Percentiles rank a stretch among this genome's conserved stretches.
Conservation (phyloP, 2,113 vertebrate genomes). For the Clarias magur region DNA sequence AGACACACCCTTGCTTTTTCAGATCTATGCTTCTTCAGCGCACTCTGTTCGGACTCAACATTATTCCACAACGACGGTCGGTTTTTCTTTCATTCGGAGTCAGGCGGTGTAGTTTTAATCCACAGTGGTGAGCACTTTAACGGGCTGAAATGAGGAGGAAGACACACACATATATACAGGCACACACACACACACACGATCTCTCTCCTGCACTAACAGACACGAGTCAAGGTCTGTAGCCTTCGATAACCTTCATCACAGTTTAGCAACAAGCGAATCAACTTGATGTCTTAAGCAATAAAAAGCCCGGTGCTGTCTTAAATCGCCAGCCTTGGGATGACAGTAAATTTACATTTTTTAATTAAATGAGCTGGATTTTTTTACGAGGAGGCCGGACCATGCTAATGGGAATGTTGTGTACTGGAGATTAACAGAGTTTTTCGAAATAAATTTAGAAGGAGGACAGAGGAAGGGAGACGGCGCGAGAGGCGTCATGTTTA, state of each 20-base stretch:
- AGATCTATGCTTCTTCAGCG: conserved; percentile 55
- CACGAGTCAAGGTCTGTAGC: conserved; percentile 70
- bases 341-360: conserved; percentile 99
- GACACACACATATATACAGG: conserved; percentile 50
- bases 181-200: conserved; percentile 23
- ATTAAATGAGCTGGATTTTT: conserved; percentile 99
- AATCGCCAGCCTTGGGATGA: conserved; percentile 98
- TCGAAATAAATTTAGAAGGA: conserved; percentile 98
- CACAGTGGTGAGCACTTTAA: conserved; percentile 53
- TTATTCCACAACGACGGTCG: conserved; percentile 68
- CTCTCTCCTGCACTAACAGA: too few species aligned
- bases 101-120: conserved; percentile 70
- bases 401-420: conserved; percentile 99
- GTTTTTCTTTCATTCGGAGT: conserved; percentile 64
- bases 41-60: conserved; percentile 62
- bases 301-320: conserved; percentile 99
- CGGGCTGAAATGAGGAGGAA: conserved; percentile 66
- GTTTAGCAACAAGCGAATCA: conserved; percentile 91
- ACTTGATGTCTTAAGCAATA: conserved; percentile 99
- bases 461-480: conserved; percentile 80
- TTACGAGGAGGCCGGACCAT: conserved; percentile 99
- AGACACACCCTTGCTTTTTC: conserved; percentile 71
- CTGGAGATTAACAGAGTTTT: conserved; percentile 99
- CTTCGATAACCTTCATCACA: conserved; percentile 81
- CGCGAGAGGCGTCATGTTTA: conserved; percentile 85